Conservation (phyloP, 2,113 vertebrate species). For the Diphyllodes magnificus region DNA sequence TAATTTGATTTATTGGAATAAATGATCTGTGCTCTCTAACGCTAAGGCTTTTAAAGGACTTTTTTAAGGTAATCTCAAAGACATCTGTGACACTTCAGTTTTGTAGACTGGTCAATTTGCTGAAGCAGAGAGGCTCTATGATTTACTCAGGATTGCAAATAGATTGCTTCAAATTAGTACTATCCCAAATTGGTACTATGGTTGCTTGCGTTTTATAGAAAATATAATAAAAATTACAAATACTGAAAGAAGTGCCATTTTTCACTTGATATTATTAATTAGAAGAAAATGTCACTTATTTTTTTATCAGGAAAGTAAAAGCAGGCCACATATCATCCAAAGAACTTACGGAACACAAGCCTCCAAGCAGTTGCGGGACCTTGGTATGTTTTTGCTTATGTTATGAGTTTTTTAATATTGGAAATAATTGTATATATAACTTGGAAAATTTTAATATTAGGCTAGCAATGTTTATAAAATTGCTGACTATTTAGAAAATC, state of each 20-base stretch:
- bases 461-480: neutral
- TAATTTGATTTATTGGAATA: neutral
- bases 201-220: neutral
- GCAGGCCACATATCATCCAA: slow-evolving; percentile 75
- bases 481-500: neutral
- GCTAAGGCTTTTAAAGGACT: neutral
- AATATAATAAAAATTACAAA: neutral
- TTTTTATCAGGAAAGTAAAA: slow-evolving; percentile 70
- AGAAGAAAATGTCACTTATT: neutral
- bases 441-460: neutral
- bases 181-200: neutral
- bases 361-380: slow-evolving; percentile 53
- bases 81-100: neutral
- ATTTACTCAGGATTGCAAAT: neutral
- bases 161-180: neutral
- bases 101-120: neutral
- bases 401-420: neutral
- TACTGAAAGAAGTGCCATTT: neutral
- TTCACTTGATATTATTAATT: neutral
- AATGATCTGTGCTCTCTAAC: neutral
- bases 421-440: neutral
- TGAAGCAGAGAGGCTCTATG: neutral
- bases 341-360: slow-evolving; percentile 58
- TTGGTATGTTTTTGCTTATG: slow-evolving; percentile 57
- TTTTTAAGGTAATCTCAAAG: neutral